Evolutionary conservation across 1,140 invertebrate species (phyloP), one percentile per base, ranked within the genome.

Genomic region (Ceratosolen fusciceps): DNA sequence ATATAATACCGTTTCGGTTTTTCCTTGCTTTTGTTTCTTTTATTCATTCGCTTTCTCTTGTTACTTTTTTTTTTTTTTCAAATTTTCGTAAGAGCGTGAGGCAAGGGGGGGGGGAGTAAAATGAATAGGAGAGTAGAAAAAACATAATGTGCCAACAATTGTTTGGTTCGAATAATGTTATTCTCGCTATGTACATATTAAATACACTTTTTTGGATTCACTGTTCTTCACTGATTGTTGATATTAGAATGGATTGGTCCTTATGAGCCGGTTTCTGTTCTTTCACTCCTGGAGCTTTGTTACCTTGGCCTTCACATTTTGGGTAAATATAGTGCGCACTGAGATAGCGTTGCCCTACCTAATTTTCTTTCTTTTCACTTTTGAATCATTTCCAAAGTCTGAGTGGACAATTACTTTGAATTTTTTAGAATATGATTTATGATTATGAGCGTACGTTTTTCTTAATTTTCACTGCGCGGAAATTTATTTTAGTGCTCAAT

Each of bases 391-490:
- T 8, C 65, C 43, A 9, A 31, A 7, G 2, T 29, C 14, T 1
- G 29, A 47, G 49, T 56, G 16, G n/a, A 14, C 14, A 29, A 26
- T 49, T 54, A 34, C 60, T 79, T 62, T 79, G 72, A 79, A 79
- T 79, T 79, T 79, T 79, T 79, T 47, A 79, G 68, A 79, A 31
- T 60, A 19, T 74, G 60, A 74, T 79, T 74, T 71, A 74, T 47
- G 79, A 80, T 80, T 80, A 71, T 80, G 67, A 65, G 39, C 65
- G 1, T 67, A 26, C 5, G n/a, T 54, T 60, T 49, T 76, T 56
- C 26, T 34, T 26, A 16, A 10, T 24, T 62, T 24, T 19, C 10
- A 26, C 52, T 24, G 31, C 21, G 49, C 7, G 52, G 52, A 52
- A 71, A 77, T 71, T 77, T 67, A 43, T 58, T 71, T 77, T 47